phyloP scores from a whole-genome alignment of 2,797 vertebrate species.

The Ambastaia sidthimunki region DNA sequence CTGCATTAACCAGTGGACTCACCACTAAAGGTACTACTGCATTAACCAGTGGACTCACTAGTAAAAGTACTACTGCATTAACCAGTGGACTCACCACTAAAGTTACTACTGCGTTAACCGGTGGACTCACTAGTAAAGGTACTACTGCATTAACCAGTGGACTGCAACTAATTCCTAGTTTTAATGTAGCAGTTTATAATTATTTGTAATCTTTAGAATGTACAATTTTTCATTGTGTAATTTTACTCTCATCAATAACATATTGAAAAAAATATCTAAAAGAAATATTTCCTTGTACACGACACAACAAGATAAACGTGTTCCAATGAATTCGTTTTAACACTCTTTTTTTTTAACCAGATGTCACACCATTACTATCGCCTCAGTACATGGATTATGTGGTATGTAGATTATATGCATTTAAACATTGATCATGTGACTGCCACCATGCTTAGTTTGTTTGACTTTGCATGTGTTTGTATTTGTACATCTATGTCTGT shows the following conservation, averaged over 20 bases:
- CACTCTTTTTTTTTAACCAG: background rate
- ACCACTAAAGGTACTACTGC: background rate
- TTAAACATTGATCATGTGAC: background rate
- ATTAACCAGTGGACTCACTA: too few relatives aligned
- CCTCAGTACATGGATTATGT: background rate
- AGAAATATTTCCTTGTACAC: background rate
- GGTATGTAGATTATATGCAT: background rate
- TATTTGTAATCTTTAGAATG: background rate
- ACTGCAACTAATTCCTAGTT: too few relatives aligned
- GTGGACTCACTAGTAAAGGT: too few relatives aligned
- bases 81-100: too few relatives aligned
- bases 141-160: too few relatives aligned
- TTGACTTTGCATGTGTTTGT: background rate
- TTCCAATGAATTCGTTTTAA: background rate
- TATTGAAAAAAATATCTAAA: background rate
- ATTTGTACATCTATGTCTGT: slow-evolving; percentile 16
- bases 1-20: background rate
- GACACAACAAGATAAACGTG: background rate
- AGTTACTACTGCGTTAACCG: too few relatives aligned
- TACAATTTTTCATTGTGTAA: background rate
- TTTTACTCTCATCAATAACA: background rate
- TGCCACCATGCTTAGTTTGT: background rate
- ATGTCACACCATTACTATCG: background rate
- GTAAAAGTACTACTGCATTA: background rate
- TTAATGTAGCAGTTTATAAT: background rate